phyloP scores from a whole-genome alignment of 2,797 vertebrate species.

The Cossypha heuglini region DNA sequence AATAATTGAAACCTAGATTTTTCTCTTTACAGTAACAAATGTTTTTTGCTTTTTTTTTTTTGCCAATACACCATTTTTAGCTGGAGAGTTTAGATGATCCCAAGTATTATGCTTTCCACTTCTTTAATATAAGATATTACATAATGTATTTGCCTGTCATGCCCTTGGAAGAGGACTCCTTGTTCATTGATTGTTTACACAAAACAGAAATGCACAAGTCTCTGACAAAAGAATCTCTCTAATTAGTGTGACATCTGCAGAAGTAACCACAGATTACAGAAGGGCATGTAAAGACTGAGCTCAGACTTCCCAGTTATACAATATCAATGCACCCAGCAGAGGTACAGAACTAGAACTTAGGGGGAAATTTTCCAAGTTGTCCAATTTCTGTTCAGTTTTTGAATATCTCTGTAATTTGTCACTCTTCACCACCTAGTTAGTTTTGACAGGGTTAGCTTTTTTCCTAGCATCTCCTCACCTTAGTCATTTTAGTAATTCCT shows the following conservation, averaged over 20 bases:
- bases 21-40: background rate
- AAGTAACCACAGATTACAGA: slow-evolving; percentile 35
- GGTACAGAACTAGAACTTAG: background rate
- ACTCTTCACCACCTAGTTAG: background rate
- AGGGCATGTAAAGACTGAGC: background rate
- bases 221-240: slow-evolving; percentile 25
- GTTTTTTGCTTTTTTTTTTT: background rate
- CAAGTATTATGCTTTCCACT: background rate
- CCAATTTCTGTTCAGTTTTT: background rate
- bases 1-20: background rate
- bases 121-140: background rate
- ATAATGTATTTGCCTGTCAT: background rate
- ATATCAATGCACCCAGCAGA: background rate
- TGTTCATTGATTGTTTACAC: slow-evolving; percentile 35
- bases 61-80: background rate
- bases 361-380: background rate
- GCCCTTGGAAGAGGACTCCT: slow-evolving; percentile 38
- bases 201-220: slow-evolving; percentile 29
- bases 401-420: background rate
- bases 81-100: background rate
- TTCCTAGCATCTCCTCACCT: background rate
- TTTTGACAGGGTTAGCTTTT: background rate
- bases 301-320: background rate
- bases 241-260: slow-evolving; percentile 34
- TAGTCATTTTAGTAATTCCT: background rate